Conservation (phyloP, 2,113 vertebrate genomes). For the Anas platyrhynchos region DNA sequence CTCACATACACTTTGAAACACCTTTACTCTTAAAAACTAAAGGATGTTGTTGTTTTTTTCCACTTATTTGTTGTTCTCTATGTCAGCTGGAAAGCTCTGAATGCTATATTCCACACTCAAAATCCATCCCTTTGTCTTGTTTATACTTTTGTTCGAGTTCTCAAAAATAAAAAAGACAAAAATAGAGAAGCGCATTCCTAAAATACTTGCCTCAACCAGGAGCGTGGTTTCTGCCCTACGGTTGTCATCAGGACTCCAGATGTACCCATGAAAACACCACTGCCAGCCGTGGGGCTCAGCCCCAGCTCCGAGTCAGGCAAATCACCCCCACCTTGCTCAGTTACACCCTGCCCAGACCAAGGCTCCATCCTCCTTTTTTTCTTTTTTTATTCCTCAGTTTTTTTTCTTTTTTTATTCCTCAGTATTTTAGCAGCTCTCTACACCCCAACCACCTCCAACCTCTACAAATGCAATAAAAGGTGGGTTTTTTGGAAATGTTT, state of each 20-base stretch:
- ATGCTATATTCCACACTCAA: slow-evolving; percentile 78
- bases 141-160: slow-evolving; percentile 86
- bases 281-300: background rate
- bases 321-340: accelerated
- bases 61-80: slow-evolving; percentile 82
- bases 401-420: too few species aligned
- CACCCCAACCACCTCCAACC: accelerated
- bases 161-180: slow-evolving; percentile 59
- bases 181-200: slow-evolving; percentile 2
- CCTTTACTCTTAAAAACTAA: background rate
- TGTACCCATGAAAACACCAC: background rate
- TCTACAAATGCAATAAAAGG: background rate
- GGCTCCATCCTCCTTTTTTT: accelerated
- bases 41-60: slow-evolving; percentile 88
- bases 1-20: background rate
- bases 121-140: slow-evolving; percentile 84
- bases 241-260: background rate
- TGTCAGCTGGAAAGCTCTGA: slow-evolving; percentile 81
- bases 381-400: too few species aligned
- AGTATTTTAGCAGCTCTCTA: background rate
- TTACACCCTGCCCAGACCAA: too few species aligned
- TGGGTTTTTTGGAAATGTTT: background rate
- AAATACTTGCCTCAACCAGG: background rate
- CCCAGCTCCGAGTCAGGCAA: background rate
- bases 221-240: background rate